Percentiles rank a stretch among this genome's conserved stretches.
Evolutionary conservation across 2,888 invertebrate species (phyloP).

Genomic region (Meghimatium bilineatum): DNA sequence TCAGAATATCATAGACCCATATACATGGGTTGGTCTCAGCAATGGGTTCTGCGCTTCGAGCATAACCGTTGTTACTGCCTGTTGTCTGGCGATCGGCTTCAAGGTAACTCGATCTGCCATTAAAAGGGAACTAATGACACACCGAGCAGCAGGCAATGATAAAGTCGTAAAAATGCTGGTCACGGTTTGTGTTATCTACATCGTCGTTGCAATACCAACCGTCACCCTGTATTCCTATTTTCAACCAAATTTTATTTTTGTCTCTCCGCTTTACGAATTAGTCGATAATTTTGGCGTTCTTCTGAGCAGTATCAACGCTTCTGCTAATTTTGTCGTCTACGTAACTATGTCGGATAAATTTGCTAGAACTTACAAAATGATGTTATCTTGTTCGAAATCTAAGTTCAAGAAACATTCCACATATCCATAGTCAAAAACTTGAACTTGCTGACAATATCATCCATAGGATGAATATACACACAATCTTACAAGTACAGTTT

Average conservation of each 20-base stretch:
- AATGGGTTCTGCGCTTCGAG: constrained; percentile 13
- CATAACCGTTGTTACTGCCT: background rate
- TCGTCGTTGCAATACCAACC: constrained; percentile 4
- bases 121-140: constrained; percentile 14
- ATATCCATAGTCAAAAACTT: background rate
- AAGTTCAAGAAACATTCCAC: background rate
- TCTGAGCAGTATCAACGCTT: constrained; percentile 26
- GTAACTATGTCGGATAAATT: constrained; percentile 32
- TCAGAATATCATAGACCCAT: constrained; percentile 2
- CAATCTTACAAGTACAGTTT: too few relatives aligned
- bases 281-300: constrained; percentile 16
- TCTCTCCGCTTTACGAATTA: background rate
- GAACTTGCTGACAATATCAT: background rate
- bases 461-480: too few relatives aligned
- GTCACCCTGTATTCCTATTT: constrained; percentile 28
- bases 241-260: constrained; percentile 23
- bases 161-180: constrained; percentile 31
- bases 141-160: background rate
- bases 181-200: constrained; percentile 21
- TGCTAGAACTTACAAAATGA: constrained; percentile 26
- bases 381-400: background rate
- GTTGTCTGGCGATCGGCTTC: constrained; percentile 32
- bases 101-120: constrained; percentile 6
- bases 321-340: constrained; percentile 28
- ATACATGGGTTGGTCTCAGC: constrained; percentile 27